These are phyloP conservation scores for Pygoscelis antarcticus DNA, from an alignment of 2,113 vertebrate genomes.

Conservation along the genomic window DNA sequence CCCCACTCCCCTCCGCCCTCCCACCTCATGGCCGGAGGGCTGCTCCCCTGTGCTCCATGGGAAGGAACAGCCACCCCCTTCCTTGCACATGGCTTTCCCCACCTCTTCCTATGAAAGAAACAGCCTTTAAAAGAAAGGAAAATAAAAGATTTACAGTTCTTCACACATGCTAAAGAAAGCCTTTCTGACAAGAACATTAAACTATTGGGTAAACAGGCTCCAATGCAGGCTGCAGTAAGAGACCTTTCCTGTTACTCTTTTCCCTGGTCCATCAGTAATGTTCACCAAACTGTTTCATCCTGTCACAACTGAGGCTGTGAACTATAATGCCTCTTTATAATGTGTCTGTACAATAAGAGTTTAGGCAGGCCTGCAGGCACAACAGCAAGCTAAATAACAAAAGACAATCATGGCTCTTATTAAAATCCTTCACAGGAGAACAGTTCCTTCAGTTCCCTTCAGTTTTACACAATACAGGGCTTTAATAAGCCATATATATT, in stretches of 20 bases:
- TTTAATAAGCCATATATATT: not conserved
- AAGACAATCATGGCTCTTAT: not conserved
- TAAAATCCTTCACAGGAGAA: not conserved
- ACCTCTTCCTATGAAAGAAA: not conserved
- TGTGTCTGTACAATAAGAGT: not conserved
- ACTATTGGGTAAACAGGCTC: not conserved
- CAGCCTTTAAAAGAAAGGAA: not conserved
- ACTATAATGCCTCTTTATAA: not conserved
- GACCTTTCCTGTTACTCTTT: not conserved
- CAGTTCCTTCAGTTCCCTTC: not conserved
- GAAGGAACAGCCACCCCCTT: not conserved
- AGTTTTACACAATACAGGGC: not conserved
- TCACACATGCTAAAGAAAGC: not conserved
- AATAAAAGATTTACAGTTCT: not conserved
- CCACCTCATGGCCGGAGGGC: accelerated
- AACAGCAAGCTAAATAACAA: not conserved
- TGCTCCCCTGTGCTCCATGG: not conserved
- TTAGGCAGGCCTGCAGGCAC: not conserved
- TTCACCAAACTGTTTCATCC: not conserved
- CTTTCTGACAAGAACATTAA: not conserved
- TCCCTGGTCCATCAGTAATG: not conserved
- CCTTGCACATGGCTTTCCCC: not conserved
- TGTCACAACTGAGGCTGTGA: not conserved
- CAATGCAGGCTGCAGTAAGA: not conserved
- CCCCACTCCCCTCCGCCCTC: accelerated